These are phyloP conservation scores for Formicarius rufipectus DNA, from an alignment of 2,113 vertebrate species.

Conservation along the genomic window DNA sequence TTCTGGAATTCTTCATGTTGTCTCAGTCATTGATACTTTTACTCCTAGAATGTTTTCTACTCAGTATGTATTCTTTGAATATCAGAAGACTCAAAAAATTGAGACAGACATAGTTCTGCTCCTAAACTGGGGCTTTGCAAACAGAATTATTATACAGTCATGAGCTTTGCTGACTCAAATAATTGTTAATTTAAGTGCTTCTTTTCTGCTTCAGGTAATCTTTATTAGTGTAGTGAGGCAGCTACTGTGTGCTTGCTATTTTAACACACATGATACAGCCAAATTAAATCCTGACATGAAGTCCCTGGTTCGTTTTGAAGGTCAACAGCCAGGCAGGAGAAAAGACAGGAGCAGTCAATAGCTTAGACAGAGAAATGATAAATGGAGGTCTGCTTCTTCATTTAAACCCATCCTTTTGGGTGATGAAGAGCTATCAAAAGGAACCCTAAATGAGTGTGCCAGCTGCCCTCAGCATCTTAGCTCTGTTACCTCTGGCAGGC, in stretches of 20 bases:
- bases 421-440: background rate
- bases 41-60: background rate
- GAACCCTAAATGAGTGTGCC: background rate
- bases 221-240: background rate
- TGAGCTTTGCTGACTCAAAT: background rate
- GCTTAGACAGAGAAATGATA: background rate
- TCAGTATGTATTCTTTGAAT: background rate
- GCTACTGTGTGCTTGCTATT: background rate
- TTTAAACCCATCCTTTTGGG: background rate
- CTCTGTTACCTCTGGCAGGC: background rate
- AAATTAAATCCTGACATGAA: background rate
- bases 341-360: background rate
- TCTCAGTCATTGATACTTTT: background rate
- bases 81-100: constrained; percentile 3
- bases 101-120: background rate
- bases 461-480: background rate
- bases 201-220: background rate
- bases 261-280: background rate
- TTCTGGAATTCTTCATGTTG: background rate
- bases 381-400: background rate
- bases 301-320: background rate
- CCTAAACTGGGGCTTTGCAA: background rate
- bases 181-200: background rate
- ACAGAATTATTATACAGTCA: background rate
- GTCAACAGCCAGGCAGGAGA: background rate